Percentiles rank a stretch among this genome's conserved stretches.
Evolutionary conservation across 1,140 invertebrate species (phyloP).

Genomic region (Probaryconus sp.): DNA sequence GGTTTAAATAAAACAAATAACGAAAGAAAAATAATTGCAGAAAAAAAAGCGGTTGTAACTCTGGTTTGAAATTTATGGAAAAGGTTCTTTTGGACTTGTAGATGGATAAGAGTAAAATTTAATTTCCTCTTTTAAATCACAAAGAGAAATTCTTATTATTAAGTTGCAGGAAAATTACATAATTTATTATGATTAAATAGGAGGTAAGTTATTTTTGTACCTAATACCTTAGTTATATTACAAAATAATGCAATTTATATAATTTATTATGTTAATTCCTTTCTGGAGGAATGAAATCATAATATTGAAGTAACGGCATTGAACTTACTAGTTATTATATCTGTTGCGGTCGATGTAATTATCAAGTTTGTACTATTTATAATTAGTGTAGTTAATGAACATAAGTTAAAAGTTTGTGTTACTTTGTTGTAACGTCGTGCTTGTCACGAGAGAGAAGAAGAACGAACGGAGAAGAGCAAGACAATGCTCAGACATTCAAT

Average conservation of each 20-base stretch:
- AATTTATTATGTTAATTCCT: constrained; percentile 37
- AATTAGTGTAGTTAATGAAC: constrained; percentile 44
- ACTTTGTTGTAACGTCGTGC: constrained; percentile 28
- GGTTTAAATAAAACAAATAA: too few species aligned
- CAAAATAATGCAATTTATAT: constrained; percentile 39
- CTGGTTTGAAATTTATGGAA: too few species aligned
- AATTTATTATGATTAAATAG: constrained; percentile 26
- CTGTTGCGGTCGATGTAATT: constrained; percentile 47
- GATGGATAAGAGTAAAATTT: too few species aligned
- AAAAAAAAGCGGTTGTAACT: too few species aligned
- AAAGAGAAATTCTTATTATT: constrained; percentile 25
- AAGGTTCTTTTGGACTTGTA: too few species aligned
- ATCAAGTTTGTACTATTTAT: constrained; percentile 53
- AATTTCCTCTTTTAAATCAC: constrained; percentile 16
- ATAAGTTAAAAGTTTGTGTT: constrained; percentile 41
- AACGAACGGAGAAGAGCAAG: constrained; percentile 6
- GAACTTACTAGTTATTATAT: constrained; percentile 52
- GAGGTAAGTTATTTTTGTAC: constrained; percentile 22
- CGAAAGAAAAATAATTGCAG: too few species aligned
- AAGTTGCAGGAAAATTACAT: background rate
- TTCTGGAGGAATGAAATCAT: constrained; percentile 43
- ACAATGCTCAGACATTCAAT: constrained; percentile 23
- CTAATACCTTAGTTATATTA: constrained; percentile 18
- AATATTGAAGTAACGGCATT: constrained; percentile 47
- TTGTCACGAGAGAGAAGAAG: constrained; percentile 9